Conservation (phyloP, 2,888 invertebrate genomes). For the Drosophila prolongata region DNA sequence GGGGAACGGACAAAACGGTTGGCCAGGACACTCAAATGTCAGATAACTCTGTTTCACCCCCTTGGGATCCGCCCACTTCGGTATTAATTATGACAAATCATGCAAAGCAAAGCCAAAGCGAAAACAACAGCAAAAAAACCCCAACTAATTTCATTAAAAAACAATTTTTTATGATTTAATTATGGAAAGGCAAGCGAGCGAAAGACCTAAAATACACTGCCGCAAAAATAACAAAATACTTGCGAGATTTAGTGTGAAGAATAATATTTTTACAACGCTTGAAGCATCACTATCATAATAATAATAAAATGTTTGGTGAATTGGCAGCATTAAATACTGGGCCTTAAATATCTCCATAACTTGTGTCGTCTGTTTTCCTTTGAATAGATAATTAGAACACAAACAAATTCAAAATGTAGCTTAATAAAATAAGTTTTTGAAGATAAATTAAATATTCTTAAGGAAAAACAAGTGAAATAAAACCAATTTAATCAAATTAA, state of each 20-base stretch:
- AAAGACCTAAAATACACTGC: slow-evolving; percentile 10
- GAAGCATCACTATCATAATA: not conserved
- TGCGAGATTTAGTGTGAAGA: not conserved
- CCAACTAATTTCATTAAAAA: slow-evolving; percentile 71
- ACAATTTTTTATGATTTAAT: slow-evolving; percentile 72
- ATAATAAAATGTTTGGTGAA: not conserved
- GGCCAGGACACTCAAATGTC: slow-evolving; percentile 34
- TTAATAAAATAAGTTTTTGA: too few species aligned
- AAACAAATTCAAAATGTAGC: too few species aligned
- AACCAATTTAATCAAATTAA: too few species aligned
- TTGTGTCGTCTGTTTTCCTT: too few species aligned
- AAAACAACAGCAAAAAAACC: slow-evolving; percentile 36
- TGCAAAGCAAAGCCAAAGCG: slow-evolving; percentile 45
- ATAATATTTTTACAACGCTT: slow-evolving; percentile 13
- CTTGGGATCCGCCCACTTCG: slow-evolving; percentile 26
- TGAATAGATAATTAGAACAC: too few species aligned
- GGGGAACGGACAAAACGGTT: slow-evolving; percentile 10
- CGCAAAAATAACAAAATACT: not conserved
- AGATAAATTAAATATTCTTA: too few species aligned
- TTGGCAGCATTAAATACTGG: not conserved
- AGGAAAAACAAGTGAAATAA: too few species aligned
- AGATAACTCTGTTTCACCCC: slow-evolving; percentile 18
- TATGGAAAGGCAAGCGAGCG: slow-evolving; percentile 42
- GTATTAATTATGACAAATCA: slow-evolving; percentile 56
- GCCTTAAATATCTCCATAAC: not conserved